Evolutionary conservation across 2,888 invertebrate species (phyloP).

Genomic region (Acanthacorydalis orientalis): DNA sequence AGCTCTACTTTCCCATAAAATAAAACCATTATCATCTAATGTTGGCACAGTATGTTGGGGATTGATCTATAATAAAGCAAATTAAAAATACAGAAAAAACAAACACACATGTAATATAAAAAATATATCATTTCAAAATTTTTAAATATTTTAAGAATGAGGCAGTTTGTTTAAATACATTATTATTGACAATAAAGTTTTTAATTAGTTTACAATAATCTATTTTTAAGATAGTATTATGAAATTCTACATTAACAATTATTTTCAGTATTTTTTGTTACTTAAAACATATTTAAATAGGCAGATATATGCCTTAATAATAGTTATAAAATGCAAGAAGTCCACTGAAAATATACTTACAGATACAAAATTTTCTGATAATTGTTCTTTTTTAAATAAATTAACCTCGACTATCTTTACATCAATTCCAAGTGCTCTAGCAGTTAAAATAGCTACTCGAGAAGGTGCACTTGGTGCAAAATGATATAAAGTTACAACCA

Average conservation of each 20-base stretch:
- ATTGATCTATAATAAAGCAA: conserved; percentile 31
- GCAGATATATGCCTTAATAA: background rate
- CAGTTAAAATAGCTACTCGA: conserved; percentile 39
- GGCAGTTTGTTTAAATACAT: no score
- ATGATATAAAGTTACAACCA: conserved; percentile 36
- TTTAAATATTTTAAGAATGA: no score
- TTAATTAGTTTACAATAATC: no score
- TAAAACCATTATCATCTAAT: conserved; percentile 45
- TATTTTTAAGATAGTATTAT: no score
- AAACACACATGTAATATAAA: no score
- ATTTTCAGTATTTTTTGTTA: background rate
- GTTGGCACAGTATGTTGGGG: conserved; percentile 53
- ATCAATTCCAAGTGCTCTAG: conserved; percentile 37
- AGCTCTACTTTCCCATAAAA: conserved; percentile 50
- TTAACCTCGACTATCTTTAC: conserved; percentile 33
- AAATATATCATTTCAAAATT: no score
- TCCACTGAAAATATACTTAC: conserved; percentile 12
- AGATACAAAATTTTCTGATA: conserved; percentile 32
- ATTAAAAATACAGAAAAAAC: background rate
- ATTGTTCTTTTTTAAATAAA: conserved; percentile 40
- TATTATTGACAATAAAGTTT: no score
- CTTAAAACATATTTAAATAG: background rate
- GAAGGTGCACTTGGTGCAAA: conserved; percentile 43
- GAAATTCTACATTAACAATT: background rate
- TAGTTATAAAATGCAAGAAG: background rate